These are phyloP conservation scores for Microtus richardsoni DNA, from an alignment of 2,113 vertebrate species.

Conservation along the genomic window DNA sequence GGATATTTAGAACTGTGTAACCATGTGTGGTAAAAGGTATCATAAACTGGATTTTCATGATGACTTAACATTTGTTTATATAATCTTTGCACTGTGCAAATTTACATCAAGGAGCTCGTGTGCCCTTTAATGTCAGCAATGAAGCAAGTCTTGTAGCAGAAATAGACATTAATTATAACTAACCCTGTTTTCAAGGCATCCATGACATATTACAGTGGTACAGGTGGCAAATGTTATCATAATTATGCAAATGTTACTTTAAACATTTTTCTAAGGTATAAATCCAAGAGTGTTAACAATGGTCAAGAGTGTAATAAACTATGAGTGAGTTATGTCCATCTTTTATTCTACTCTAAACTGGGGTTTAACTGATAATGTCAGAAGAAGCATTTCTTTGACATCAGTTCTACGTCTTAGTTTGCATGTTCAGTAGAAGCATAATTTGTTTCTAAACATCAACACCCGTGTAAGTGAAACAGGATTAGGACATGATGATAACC, in stretches of 20 bases:
- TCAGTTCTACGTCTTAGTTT: background rate
- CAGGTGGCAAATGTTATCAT: background rate
- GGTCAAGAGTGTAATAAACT: background rate
- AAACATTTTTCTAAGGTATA: background rate
- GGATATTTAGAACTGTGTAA: constrained; percentile 1
- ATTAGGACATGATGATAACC: background rate
- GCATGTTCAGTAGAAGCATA: background rate
- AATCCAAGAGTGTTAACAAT: background rate
- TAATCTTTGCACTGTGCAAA: constrained; percentile 16
- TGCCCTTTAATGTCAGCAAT: background rate
- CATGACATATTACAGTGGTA: background rate
- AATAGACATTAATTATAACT: background rate
- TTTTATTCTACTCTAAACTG: background rate
- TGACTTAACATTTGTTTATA: constrained; percentile 3
- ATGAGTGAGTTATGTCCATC: background rate
- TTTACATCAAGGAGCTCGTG: background rate
- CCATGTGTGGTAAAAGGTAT: background rate
- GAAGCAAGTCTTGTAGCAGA: background rate
- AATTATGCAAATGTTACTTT: background rate
- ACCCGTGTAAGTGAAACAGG: background rate
- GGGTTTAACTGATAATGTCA: background rate
- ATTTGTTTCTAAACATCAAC: background rate
- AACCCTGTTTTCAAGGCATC: constrained; percentile 19
- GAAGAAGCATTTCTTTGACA: background rate
- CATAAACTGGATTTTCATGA: constrained; percentile 13